phyloP scores from a whole-genome alignment of 2,113 vertebrate genomes.

The Athene noctua region DNA sequence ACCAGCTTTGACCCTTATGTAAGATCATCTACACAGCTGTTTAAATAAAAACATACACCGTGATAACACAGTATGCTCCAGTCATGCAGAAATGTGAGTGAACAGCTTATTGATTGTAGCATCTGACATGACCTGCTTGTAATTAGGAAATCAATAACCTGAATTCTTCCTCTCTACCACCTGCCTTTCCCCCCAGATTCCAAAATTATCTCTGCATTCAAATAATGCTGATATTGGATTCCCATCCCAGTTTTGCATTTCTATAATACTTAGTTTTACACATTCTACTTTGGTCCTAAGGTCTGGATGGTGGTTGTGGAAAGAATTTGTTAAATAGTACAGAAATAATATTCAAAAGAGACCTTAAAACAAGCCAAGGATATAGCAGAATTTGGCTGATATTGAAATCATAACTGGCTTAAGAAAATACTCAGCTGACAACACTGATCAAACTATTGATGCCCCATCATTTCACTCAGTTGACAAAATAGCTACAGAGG shows the following conservation, averaged over 20 bases:
- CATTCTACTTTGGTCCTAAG: neutral
- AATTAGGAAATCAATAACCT: slow-evolving; percentile 19
- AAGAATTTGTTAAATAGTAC: neutral
- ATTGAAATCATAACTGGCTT: neutral
- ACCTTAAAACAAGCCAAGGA: neutral
- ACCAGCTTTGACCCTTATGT: neutral
- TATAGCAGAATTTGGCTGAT: neutral
- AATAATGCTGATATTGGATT: neutral
- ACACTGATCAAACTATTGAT: neutral
- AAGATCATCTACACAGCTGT: slow-evolving; percentile 1
- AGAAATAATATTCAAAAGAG: neutral
- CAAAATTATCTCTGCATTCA: neutral
- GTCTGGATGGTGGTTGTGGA: neutral
- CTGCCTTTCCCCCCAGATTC: neutral
- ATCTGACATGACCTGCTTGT: neutral
- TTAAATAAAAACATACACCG: slow-evolving; percentile 8
- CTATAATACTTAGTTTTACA: neutral
- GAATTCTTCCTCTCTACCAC: neutral
- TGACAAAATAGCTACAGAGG: neutral
- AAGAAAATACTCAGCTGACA: neutral
- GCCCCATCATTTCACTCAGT: neutral
- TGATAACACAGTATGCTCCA: neutral
- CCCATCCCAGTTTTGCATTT: neutral
- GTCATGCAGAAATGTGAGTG: slow-evolving; percentile 17
- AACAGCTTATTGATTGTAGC: slow-evolving; percentile 24